A percentile compares a stretch with the other conserved stretches of the same genome.
These are phyloP conservation scores for Globodera ellingtonae DNA, from an alignment of 1,140 invertebrate species.

Conservation along the genomic window DNA sequence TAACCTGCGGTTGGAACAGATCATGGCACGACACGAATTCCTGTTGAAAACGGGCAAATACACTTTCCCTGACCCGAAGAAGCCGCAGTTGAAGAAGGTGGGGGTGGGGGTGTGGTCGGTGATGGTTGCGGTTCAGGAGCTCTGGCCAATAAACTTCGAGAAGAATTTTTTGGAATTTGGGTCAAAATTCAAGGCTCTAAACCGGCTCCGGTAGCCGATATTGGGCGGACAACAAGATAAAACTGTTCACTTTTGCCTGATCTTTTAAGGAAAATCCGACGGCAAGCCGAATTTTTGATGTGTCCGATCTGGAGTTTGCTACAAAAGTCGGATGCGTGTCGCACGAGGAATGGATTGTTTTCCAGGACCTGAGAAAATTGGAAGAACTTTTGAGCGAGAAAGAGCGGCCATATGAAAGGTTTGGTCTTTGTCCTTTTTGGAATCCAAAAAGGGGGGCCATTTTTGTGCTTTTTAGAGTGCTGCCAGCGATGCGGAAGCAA, in stretches of 20 bases:
- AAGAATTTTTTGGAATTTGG: too few relatives aligned
- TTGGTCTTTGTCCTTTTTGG: not conserved
- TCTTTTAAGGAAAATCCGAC: conserved; percentile 54
- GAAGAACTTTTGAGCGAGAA: conserved; percentile 30
- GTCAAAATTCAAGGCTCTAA: too few relatives aligned
- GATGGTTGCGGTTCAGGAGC: too few relatives aligned
- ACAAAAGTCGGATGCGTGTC: conserved; percentile 44
- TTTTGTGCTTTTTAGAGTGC: conserved; percentile 31
- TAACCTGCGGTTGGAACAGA: conserved; percentile 46
- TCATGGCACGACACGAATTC: conserved; percentile 56
- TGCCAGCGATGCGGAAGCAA: conserved; percentile 53
- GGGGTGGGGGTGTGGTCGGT: too few relatives aligned
- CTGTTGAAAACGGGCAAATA: conserved; percentile 54
- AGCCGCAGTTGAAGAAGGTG: conserved; percentile 56
- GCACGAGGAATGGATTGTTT: conserved; percentile 55
- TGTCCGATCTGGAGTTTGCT: conserved; percentile 48
- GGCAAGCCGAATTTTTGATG: conserved; percentile 44
- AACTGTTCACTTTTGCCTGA: not conserved
- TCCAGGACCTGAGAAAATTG: conserved; percentile 45
- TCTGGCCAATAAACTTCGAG: too few relatives aligned
- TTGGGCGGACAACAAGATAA: not conserved
- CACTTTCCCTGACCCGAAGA: conserved; percentile 54
- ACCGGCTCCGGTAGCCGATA: too few relatives aligned
- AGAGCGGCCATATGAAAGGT: conserved; percentile 54
- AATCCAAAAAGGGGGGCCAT: not conserved